phyloP scores from a whole-genome alignment of 2,797 vertebrate species.

The Enoplosus armatus region DNA sequence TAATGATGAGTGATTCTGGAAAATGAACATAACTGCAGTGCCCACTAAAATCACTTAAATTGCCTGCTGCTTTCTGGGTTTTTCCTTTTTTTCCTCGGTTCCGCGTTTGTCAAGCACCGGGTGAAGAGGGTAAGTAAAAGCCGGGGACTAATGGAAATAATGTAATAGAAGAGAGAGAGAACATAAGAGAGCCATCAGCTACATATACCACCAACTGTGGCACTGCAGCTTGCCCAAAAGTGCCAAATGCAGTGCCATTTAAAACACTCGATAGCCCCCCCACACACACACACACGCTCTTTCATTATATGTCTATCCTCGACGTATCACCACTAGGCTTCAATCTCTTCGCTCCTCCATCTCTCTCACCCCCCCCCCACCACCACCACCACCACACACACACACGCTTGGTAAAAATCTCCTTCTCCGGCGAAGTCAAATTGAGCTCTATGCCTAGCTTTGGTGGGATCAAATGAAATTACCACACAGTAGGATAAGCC shows the following conservation, averaged over 20 bases:
- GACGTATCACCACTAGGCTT: conserved; percentile 21
- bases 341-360: conserved; percentile 38
- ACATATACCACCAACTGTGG: conserved; percentile 5
- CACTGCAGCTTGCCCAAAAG: conserved; percentile 12
- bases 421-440: conserved; percentile 36
- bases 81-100: neutral
- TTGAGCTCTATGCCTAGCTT: conserved; percentile 36
- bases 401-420: conserved; percentile 22
- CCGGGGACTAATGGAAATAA: conserved; percentile 43
- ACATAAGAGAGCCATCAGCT: conserved; percentile 26
- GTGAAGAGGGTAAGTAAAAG: conserved; percentile 47
- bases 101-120: neutral
- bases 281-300: conserved; percentile 28
- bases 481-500: conserved; percentile 60
- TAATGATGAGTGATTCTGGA: conserved; percentile 11
- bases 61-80: conserved; percentile 22
- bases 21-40: neutral
- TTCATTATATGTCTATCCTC: conserved; percentile 31
- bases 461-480: conserved; percentile 69
- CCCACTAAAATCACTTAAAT: conserved; percentile 8
- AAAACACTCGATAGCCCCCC: conserved; percentile 15
- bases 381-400: too few species aligned
- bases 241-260: conserved; percentile 30
- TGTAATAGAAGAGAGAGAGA: conserved; percentile 37
- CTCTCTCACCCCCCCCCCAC: conserved; percentile 21